Evolutionary conservation across 2,888 invertebrate species (phyloP).

Genomic region (Dryocosmus kuriphilus): DNA sequence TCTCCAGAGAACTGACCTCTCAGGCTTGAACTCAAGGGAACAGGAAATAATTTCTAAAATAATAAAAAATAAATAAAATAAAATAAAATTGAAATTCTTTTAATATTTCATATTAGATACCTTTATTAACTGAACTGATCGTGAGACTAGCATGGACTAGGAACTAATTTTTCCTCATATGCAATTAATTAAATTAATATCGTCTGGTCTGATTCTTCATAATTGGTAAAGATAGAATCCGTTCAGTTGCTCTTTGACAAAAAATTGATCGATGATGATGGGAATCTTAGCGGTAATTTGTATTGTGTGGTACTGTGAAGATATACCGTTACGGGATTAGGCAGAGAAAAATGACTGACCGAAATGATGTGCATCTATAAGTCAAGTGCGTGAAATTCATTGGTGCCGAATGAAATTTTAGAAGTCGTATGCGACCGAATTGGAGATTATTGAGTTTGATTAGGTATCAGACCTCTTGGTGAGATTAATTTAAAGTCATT

Average conservation of each 20-base stretch:
- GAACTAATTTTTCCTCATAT: not conserved
- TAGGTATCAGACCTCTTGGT: not conserved
- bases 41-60: constrained; percentile 3
- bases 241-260: not conserved
- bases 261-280: not conserved
- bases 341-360: not conserved
- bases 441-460: not conserved
- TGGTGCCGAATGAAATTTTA: not conserved
- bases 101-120: not conserved
- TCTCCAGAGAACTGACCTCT: constrained; percentile 8
- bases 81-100: not conserved
- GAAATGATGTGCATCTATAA: not conserved
- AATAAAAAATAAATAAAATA: too few relatives aligned
- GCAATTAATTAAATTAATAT: not conserved
- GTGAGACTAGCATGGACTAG: not conserved
- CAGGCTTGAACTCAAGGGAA: not conserved
- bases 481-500: not conserved
- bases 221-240: not conserved
- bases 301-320: not conserved
- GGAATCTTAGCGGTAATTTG: not conserved
- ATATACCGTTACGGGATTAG: not conserved
- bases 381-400: not conserved
- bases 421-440: not conserved
- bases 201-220: not conserved
- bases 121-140: not conserved